phyloP scores from a whole-genome alignment of 1,140 invertebrate genomes.

The Bombus haemorrhoidalis region DNA sequence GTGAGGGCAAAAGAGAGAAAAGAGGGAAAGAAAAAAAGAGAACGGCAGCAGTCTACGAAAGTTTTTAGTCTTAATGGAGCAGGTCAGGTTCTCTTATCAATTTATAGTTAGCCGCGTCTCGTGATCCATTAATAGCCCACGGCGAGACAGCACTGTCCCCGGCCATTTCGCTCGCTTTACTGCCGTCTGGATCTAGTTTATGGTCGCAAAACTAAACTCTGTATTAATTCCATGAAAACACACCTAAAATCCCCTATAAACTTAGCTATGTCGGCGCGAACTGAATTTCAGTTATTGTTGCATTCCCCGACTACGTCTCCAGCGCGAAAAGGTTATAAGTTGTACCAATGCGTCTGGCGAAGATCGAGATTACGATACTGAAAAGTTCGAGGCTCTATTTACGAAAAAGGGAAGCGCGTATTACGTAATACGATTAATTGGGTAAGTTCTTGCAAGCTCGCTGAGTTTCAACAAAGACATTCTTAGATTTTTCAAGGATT shows the following conservation, averaged over 20 bases:
- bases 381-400: neutral
- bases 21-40: neutral
- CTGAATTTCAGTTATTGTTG: slow-evolving; percentile 54
- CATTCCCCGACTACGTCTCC: neutral
- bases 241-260: slow-evolving; percentile 72
- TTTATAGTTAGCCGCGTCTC: slow-evolving; percentile 72
- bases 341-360: too few species aligned
- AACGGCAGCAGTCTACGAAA: slow-evolving; percentile 33
- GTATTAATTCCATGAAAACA: slow-evolving; percentile 79
- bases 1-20: neutral
- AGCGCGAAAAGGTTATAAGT: neutral
- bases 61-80: slow-evolving; percentile 67
- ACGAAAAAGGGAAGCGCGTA: neutral
- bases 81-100: slow-evolving; percentile 72
- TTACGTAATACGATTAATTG: neutral
- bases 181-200: slow-evolving; percentile 77
- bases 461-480: rapidly evolving
- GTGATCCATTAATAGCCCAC: slow-evolving; percentile 76
- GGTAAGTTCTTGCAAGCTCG: too few species aligned
- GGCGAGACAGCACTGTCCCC: slow-evolving; percentile 72
- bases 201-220: slow-evolving; percentile 76
- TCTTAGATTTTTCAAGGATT: too few species aligned
- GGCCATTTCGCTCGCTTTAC: slow-evolving; percentile 75
- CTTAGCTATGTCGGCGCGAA: slow-evolving; percentile 45
- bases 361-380: too few species aligned